Conservation (phyloP, 1,140 invertebrate species). For the Eulimnadia texana region DNA sequence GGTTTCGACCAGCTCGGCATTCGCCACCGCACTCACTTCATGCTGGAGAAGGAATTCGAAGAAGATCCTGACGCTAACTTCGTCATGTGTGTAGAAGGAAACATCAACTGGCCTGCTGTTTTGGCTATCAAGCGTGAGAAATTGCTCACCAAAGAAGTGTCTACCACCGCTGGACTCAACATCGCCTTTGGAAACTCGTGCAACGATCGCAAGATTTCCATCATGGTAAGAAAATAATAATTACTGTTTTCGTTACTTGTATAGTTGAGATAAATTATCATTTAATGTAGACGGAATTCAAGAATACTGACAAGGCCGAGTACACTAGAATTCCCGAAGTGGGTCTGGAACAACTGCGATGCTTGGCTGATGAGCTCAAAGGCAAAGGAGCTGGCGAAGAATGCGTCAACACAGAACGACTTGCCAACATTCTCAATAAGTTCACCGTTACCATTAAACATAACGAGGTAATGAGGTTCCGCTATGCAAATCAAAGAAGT, state of each 20-base stretch:
- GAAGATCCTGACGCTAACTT: not conserved
- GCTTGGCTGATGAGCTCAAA: conserved; percentile 3
- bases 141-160: not conserved
- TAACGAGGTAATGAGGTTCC: conserved; percentile 16
- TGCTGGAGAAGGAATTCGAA: not conserved
- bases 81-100: conserved; percentile 1
- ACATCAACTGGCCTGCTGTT: not conserved
- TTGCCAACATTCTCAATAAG: conserved; percentile 12
- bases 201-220: conserved; percentile 6
- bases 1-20: not conserved
- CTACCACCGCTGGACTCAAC: not conserved
- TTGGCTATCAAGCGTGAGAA: conserved; percentile 3
- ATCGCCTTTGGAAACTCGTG: conserved; percentile 5
- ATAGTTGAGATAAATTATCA: no score
- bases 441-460: conserved; percentile 11
- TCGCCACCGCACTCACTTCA: not conserved
- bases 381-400: conserved; percentile 6
- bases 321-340: not conserved
- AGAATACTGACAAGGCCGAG: not conserved
- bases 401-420: conserved; percentile 9
- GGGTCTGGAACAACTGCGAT: not conserved
- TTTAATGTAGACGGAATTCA: not conserved
- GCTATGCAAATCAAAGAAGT: no score
- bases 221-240: not conserved
- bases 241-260: no score